Evolutionary conservation across 2,797 vertebrate genomes (phyloP).

Genomic region (Brotula barbata): DNA sequence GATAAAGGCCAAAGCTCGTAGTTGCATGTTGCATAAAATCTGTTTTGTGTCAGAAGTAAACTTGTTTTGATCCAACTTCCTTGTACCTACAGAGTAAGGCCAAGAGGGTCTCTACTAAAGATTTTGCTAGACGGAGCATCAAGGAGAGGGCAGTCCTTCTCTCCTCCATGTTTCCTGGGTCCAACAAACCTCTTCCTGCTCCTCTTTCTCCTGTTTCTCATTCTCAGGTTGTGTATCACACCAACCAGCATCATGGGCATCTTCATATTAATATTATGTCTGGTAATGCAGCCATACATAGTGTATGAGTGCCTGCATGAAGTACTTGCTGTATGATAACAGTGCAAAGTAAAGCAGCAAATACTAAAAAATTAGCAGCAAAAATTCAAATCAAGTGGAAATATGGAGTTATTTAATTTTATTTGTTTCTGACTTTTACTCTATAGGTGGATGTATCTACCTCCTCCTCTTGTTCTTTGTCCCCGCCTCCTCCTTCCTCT

Average conservation of each 20-base stretch:
- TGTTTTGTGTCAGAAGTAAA: not conserved
- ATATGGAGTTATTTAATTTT: not conserved
- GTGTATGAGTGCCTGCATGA: not conserved
- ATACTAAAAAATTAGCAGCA: no score
- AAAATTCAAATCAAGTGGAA: no score
- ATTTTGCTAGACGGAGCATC: constrained; percentile 89
- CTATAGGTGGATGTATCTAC: constrained; percentile 54
- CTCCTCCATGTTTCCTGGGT: constrained; percentile 85
- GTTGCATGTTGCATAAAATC: no score
- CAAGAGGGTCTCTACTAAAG: constrained; percentile 80
- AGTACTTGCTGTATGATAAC: not conserved
- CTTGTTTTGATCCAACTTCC: not conserved
- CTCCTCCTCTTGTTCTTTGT: constrained; percentile 16
- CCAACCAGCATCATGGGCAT: not conserved
- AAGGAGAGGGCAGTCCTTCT: constrained; percentile 90
- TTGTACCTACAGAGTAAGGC: constrained; percentile 79
- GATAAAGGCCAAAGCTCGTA: not conserved
- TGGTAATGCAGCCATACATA: no score
- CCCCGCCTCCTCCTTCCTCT: constrained; percentile 66
- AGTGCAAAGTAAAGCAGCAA: no score
- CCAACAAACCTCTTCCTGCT: constrained; percentile 62
- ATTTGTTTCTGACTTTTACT: constrained; percentile 31
- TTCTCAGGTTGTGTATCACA: constrained; percentile 52
- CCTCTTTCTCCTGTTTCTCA: constrained; percentile 25
- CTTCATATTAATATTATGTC: no score